A percentile compares a stretch with the other conserved stretches of the same genome.
Conservation (phyloP, 2,797 vertebrate genomes). For the Anableps anableps region DNA sequence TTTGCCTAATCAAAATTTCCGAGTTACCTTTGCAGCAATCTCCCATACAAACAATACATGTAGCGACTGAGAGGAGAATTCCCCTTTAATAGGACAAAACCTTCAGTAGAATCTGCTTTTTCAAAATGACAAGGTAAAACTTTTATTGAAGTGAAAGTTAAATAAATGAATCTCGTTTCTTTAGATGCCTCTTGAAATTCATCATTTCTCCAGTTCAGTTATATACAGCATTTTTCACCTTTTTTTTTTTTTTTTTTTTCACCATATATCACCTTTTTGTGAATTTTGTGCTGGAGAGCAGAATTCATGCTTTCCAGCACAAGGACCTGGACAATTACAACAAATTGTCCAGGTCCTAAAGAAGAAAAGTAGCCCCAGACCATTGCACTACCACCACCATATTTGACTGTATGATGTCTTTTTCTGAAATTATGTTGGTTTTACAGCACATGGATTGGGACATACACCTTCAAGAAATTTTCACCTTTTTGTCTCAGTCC, state of each 20-base stretch:
- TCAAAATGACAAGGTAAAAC: not conserved
- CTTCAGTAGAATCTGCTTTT: not conserved
- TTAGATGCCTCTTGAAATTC: not conserved
- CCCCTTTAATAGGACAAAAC: not conserved
- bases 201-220: not conserved
- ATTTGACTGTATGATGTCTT: not conserved
- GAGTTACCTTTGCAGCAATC: not conserved
- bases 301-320: no score
- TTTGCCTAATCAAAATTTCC: not conserved
- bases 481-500: not conserved
- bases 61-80: not conserved
- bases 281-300: not conserved
- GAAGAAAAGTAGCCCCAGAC: not conserved
- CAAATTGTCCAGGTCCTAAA: not conserved
- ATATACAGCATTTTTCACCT: not conserved
- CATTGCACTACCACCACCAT: not conserved
- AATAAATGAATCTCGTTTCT: not conserved
- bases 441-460: no score
- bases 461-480: no score
- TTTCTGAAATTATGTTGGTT: not conserved
- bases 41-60: not conserved
- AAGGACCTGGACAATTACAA: no score
- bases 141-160: not conserved
- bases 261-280: not conserved
- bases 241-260: no score